Conservation (phyloP, 2,113 vertebrate species). For the Ammodramus savannarum region DNA sequence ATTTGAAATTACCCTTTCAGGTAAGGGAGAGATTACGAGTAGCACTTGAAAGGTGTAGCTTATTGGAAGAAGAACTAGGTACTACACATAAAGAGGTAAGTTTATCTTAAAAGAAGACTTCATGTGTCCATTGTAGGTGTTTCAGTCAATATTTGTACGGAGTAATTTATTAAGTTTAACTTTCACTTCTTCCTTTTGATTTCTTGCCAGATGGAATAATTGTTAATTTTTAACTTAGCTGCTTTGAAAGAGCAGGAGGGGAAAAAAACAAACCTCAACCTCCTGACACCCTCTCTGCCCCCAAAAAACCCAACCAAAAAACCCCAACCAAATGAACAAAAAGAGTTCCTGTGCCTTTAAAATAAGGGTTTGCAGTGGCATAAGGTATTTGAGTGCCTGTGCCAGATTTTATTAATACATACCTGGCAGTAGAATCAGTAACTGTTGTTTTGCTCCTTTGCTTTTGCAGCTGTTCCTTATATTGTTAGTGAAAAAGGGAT, state of each 20-base stretch:
- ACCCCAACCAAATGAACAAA: not conserved
- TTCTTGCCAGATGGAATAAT: not conserved
- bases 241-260: not conserved
- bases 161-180: not conserved
- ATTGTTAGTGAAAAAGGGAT: not conserved
- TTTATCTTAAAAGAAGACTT: not conserved
- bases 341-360: not conserved
- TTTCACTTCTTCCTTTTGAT: not conserved
- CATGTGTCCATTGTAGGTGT: not conserved
- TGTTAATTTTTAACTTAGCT: not conserved
- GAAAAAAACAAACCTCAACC: not conserved
- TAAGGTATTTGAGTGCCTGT: not conserved
- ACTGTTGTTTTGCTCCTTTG: not conserved
- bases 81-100: conserved; percentile 93
- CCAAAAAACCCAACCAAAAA: not conserved
- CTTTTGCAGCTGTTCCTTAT: not conserved
- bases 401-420: not conserved
- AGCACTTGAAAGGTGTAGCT: conserved; percentile 92
- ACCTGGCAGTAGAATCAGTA: not conserved
- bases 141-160: not conserved
- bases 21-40: conserved; percentile 93
- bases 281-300: not conserved
- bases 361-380: not conserved
- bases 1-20: conserved; percentile 66
- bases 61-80: conserved; percentile 90